phyloP scores from a whole-genome alignment of 2,888 invertebrate genomes.

The Hypercompe scribonia region DNA sequence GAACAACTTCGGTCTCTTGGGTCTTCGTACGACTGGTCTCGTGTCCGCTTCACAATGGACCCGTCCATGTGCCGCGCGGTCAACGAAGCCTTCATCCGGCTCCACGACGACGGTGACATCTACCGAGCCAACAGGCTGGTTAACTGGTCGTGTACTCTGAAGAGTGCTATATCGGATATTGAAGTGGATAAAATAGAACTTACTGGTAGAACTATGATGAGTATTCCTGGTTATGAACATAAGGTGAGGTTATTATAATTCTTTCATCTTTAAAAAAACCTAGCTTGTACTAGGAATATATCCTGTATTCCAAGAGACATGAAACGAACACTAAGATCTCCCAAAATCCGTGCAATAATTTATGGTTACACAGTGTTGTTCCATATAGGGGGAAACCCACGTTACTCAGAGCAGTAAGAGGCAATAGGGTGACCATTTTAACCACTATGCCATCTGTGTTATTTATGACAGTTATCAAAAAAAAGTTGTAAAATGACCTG shows the following conservation, averaged over 20 bases:
- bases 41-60: constrained; percentile 99
- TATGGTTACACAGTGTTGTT: too few species aligned
- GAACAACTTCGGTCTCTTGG: constrained; percentile 95
- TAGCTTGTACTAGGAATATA: too few species aligned
- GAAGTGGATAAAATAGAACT: constrained; percentile 99
- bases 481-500: too few species aligned
- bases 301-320: too few species aligned
- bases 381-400: too few species aligned
- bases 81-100: constrained; percentile 96
- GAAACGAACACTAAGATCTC: too few species aligned
- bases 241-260: constrained; percentile 75
- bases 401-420: too few species aligned
- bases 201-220: constrained; percentile 92
- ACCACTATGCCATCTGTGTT: too few species aligned
- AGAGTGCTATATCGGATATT: constrained; percentile 99
- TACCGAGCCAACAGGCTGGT: constrained; percentile 97
- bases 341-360: too few species aligned
- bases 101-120: constrained; percentile 95
- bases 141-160: constrained; percentile 99
- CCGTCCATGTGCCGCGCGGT: constrained; percentile 95
- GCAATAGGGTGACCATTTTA: too few species aligned
- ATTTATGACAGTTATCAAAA: too few species aligned
- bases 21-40: constrained; percentile 97
- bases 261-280: too few species aligned
- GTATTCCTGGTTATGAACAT: constrained; percentile 96